A percentile compares a stretch with the other conserved stretches of the same genome.
Evolutionary conservation across 2,888 invertebrate species (phyloP).

Genomic region (Rhopalosiphum nymphaeae): DNA sequence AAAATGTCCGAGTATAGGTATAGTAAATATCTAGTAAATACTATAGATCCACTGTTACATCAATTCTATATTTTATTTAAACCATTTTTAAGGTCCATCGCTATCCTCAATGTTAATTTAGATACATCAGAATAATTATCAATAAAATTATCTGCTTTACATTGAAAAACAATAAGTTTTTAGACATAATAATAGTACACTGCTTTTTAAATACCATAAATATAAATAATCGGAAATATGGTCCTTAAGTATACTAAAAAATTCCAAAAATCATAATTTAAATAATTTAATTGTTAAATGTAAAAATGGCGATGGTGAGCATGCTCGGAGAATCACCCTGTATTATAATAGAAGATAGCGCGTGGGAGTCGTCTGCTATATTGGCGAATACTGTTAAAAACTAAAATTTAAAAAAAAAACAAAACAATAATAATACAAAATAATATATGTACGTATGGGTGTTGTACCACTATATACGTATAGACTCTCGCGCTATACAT

Average conservation of each 20-base stretch:
- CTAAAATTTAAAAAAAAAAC: neutral
- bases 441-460: constrained; percentile 13
- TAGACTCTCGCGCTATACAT: neutral
- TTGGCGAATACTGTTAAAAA: neutral
- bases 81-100: neutral
- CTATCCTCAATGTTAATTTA: too few relatives aligned
- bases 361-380: constrained; percentile 7
- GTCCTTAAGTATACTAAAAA: neutral
- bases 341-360: neutral
- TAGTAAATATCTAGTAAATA: neutral
- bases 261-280: neutral
- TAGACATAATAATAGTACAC: rapidly evolving
- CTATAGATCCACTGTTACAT: neutral
- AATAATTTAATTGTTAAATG: neutral
- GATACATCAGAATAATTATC: neutral
- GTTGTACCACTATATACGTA: neutral
- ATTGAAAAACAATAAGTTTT: neutral
- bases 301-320: neutral
- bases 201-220: neutral
- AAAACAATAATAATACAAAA: constrained; percentile 16
- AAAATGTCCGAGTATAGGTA: neutral
- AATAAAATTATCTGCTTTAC: neutral
- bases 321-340: neutral
- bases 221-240: neutral
- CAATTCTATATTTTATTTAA: neutral